These are phyloP conservation scores for Odontophorus gujanensis DNA, from an alignment of 2,113 vertebrate species.

Conservation along the genomic window DNA sequence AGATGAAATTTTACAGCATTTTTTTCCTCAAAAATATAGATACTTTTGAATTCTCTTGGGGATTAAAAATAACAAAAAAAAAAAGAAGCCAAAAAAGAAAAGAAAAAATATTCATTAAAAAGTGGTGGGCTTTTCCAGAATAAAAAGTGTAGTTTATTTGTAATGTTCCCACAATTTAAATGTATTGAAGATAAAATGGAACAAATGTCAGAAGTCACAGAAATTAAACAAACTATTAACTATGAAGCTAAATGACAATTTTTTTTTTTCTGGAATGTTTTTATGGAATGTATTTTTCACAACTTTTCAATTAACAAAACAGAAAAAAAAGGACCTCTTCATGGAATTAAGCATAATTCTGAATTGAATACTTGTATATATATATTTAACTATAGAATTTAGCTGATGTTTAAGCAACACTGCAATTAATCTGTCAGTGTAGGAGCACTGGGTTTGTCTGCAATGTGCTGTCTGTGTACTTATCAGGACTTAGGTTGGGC, in stretches of 20 bases:
- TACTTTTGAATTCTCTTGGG: background rate
- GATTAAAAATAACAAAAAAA: background rate
- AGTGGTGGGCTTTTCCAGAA: background rate
- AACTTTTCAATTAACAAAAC: background rate
- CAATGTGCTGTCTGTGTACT: background rate
- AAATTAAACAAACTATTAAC: background rate
- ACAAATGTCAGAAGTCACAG: background rate
- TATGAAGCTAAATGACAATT: background rate
- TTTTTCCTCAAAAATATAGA: background rate
- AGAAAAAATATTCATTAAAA: background rate
- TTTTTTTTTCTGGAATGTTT: background rate
- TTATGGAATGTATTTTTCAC: background rate
- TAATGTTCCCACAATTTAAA: background rate
- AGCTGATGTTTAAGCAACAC: background rate
- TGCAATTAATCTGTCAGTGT: background rate
- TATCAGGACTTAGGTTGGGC: background rate
- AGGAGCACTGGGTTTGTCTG: background rate
- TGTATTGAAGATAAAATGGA: background rate
- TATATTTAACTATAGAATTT: background rate
- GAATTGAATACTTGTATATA: background rate
- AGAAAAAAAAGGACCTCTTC: fast-evolving
- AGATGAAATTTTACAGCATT: background rate
- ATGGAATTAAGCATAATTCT: background rate
- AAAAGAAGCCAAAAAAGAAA: background rate
- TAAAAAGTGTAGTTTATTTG: background rate